Conservation (phyloP, 1,140 invertebrate genomes). For the Branchinecta lindahli region DNA sequence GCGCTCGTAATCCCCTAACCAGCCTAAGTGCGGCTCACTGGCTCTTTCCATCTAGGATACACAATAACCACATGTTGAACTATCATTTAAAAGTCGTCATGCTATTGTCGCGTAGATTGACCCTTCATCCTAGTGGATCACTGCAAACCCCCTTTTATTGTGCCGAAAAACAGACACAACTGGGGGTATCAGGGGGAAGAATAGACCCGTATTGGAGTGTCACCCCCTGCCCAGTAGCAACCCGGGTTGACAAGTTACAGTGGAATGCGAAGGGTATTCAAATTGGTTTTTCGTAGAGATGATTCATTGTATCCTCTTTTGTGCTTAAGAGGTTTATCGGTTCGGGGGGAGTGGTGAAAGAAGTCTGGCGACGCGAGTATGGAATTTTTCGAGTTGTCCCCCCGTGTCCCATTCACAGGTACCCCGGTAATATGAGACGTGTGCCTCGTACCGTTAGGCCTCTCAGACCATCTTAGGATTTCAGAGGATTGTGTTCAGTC, state of each 20-base stretch:
- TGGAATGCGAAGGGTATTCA: neutral
- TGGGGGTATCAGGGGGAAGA: neutral
- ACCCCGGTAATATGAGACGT: neutral
- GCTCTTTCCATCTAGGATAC: too few relatives aligned
- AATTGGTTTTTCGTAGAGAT: neutral
- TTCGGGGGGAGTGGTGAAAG: neutral
- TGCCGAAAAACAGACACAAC: neutral
- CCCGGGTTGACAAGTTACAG: neutral
- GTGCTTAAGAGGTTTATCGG: neutral
- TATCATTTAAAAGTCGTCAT: conserved; percentile 11
- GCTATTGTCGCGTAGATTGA: neutral
- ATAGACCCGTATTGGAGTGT: conserved; percentile 3
- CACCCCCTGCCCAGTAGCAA: conserved; percentile 2
- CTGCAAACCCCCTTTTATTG: neutral
- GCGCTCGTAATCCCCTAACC: too few relatives aligned
- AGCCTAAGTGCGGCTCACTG: too few relatives aligned
- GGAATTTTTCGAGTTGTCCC: conserved; percentile 4
- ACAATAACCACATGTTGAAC: conserved; percentile 9
- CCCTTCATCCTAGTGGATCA: conserved; percentile 4
- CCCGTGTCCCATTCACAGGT: neutral
- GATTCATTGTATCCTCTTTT: neutral
- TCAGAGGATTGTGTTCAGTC: neutral
- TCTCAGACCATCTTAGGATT: neutral
- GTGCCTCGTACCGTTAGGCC: neutral
- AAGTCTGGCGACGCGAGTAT: neutral